phyloP scores from a whole-genome alignment of 2,888 invertebrate species.

The Prionchulus punctatus region DNA sequence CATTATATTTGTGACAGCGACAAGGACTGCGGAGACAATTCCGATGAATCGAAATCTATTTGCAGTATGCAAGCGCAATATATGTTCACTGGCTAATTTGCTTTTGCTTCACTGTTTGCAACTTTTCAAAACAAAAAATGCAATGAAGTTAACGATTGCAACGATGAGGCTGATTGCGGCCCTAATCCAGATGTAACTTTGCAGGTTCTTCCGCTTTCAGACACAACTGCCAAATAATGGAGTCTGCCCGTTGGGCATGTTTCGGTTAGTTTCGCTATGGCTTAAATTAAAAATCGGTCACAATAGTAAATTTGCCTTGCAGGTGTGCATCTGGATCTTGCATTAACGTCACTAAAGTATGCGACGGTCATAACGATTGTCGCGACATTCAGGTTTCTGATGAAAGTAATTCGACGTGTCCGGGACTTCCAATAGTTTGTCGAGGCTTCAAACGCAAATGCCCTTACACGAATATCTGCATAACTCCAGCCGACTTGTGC shows the following conservation, averaged over 20 bases:
- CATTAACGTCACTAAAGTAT: constrained; percentile 51
- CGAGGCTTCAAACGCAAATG: constrained; percentile 43
- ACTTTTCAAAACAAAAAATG: too few species aligned
- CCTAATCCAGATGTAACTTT: too few species aligned
- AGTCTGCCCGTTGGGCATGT: neutral
- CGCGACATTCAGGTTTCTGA: constrained; percentile 53
- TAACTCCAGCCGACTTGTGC: constrained; percentile 93
- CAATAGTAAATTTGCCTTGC: too few species aligned
- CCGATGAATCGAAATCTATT: constrained; percentile 55
- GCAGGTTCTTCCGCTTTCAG: too few species aligned
- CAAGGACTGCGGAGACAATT: constrained; percentile 76
- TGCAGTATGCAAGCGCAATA: too few species aligned
- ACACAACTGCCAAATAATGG: too few species aligned
- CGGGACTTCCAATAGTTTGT: constrained; percentile 41
- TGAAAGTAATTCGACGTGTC: constrained; percentile 60
- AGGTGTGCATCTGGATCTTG: constrained; percentile 84
- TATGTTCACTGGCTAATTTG: too few species aligned
- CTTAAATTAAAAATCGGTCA: too few species aligned
- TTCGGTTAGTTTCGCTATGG: neutral
- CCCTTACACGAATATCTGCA: constrained; percentile 56
- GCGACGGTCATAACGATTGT: constrained; percentile 71
- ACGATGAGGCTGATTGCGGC: too few species aligned
- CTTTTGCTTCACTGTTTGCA: too few species aligned
- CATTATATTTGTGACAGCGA: constrained; percentile 86
- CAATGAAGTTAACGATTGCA: too few species aligned